Percentiles rank a stretch among this genome's conserved stretches.
Conservation (phyloP, 2,113 vertebrate species). For the Amblyornis subalaris region DNA sequence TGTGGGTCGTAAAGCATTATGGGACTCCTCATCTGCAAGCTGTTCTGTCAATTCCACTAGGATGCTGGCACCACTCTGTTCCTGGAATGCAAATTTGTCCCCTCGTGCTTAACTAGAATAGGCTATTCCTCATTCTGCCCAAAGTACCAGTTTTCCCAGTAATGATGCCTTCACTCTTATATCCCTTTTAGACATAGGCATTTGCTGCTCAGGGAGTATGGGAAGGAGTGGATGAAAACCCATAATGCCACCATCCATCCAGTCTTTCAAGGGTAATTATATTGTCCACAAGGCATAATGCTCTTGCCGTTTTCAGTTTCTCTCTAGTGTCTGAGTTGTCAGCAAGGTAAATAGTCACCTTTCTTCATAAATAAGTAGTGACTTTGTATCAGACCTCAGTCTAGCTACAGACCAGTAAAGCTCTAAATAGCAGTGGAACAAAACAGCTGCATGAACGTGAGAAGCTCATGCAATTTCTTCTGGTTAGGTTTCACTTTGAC, state of each 20-base stretch:
- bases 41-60: neutral
- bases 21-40: neutral
- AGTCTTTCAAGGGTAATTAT: neutral
- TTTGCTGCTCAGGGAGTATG: neutral
- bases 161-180: neutral
- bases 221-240: neutral
- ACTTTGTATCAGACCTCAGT: neutral
- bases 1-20: neutral
- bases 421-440: neutral
- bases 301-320: neutral
- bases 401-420: neutral
- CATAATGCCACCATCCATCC: neutral
- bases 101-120: neutral
- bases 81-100: neutral
- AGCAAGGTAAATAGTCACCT: conserved; percentile 2
- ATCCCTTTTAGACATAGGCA: neutral
- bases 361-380: neutral
- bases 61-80: neutral
- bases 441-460: neutral
- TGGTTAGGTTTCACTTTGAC: conserved; percentile 23
- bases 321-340: neutral
- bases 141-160: neutral
- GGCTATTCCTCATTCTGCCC: neutral
- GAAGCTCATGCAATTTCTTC: conserved; percentile 5
- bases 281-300: neutral